phyloP scores from a whole-genome alignment of 1,140 invertebrate genomes.

The Zaprionus capensis region DNA sequence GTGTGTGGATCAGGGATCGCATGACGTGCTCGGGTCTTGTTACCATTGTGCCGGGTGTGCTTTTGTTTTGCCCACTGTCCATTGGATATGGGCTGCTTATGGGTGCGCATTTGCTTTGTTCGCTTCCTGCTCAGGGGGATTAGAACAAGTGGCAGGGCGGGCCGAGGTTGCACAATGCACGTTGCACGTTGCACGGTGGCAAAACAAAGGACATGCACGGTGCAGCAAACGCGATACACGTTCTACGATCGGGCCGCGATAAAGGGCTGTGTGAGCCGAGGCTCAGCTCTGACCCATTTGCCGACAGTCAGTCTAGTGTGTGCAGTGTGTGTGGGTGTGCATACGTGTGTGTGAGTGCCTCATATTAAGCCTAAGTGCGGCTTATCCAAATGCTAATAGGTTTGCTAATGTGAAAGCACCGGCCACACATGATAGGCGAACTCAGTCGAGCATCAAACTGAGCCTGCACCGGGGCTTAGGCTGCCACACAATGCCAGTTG shows the following conservation, averaged over 20 bases:
- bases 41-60: slow-evolving; percentile 71
- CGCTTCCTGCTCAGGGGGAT: slow-evolving; percentile 32
- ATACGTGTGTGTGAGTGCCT: background rate
- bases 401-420: slow-evolving; percentile 59
- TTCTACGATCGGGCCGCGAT: slow-evolving; percentile 66
- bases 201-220: slow-evolving; percentile 66
- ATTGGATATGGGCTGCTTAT: background rate
- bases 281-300: slow-evolving; percentile 16
- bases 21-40: slow-evolving; percentile 31
- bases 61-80: slow-evolving; percentile 51
- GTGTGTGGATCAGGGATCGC: slow-evolving; percentile 27
- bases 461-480: slow-evolving; percentile 17
- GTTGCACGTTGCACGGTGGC: slow-evolving; percentile 27
- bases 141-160: slow-evolving; percentile 59
- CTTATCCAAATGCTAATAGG: slow-evolving; percentile 76
- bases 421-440: slow-evolving; percentile 39
- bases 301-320: slow-evolving; percentile 59
- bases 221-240: slow-evolving; percentile 11
- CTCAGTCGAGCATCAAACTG: background rate
- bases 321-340: slow-evolving; percentile 6
- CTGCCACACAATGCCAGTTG: slow-evolving; percentile 35
- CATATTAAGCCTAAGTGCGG: slow-evolving; percentile 67
- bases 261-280: slow-evolving; percentile 52
- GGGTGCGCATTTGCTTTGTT: slow-evolving; percentile 1
- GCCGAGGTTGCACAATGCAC: slow-evolving; percentile 70